Evolutionary conservation across 2,888 invertebrate genomes (phyloP), one percentile per base, ranked within the genome.

Genomic region (Magallana nippona): DNA sequence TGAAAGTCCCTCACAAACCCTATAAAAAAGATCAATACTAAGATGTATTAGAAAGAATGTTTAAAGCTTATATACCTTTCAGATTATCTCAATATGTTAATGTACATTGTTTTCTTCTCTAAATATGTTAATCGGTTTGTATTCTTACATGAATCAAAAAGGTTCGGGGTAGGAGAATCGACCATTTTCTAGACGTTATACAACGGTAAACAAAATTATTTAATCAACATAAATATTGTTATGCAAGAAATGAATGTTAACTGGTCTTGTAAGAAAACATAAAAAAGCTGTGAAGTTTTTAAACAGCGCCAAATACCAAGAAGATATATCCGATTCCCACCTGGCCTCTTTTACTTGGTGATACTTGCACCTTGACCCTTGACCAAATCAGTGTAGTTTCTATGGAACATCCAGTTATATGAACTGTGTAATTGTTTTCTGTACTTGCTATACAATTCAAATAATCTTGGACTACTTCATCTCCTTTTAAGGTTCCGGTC

Each of bases 51-150:
- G 32, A 27, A 32, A 44, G 44, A 44, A 27, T 8, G 22, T 22
- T 11, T 27, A 71, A 27, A 15, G 27, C 71, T 27, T 71, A 27
- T 27, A 27, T 15, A 22, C 44, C 10, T 19, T 22, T 13, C 63
- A 15, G 71, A 71, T 71, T 71, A 71, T 71, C 15, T 71, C 71
- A 27, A 71, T 13, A 71, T 11, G 11, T 27, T 22, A 71, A 27
- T 27, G 27, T 27, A 11, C 27, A 71, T 32, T 71, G 71, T 71
- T 71, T 71, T 71, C 71, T 71, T 13, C 27, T 71, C 71, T 71
- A 27, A 71, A 71, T 71, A 71, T 27, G 71, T 71, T 71, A 71
- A 71, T 71, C 71, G 27, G 71, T 71, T 71, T 71, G 71, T 15
- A 71, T 15, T 27, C 71, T 71, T 71, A 71, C 22, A 8, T 71